A percentile compares a stretch with the other conserved stretches of the same genome.
Conservation (phyloP, 2,113 vertebrate species). For the Ploceus nigricollis region DNA sequence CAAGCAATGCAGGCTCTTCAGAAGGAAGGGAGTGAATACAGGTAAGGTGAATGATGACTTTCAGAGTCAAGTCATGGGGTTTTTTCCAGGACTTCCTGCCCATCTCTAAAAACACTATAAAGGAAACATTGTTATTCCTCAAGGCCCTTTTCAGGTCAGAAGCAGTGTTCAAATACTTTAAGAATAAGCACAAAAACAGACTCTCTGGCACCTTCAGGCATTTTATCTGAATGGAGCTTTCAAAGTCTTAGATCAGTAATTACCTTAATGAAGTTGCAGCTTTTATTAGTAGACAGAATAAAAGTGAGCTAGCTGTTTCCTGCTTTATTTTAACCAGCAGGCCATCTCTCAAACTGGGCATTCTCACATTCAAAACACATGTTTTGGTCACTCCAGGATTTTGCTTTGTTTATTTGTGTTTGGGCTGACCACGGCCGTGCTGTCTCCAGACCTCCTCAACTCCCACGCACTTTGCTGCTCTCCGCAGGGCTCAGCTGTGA, state of each 20-base stretch:
- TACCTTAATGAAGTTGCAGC: not conserved
- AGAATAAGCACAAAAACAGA: not conserved
- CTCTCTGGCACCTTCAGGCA: not conserved
- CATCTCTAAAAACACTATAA: not conserved
- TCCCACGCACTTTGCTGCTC: not conserved
- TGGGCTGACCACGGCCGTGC: not conserved
- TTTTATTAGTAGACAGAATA: not conserved
- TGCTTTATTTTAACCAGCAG: not conserved
- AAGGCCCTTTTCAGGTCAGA: not conserved
- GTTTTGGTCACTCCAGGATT: not conserved
- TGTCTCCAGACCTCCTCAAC: not conserved
- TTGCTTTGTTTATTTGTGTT: not conserved
- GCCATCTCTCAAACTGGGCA: not conserved
- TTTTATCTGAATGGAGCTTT: not conserved
- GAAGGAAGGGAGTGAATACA: not conserved
- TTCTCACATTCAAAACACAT: not conserved
- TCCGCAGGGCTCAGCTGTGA: not conserved
- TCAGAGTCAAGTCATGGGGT: fast-evolving
- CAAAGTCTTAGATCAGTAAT: not conserved
- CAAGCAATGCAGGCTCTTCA: not conserved
- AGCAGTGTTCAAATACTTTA: not conserved
- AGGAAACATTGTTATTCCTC: not conserved
- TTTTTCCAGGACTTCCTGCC: not conserved
- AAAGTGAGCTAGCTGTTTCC: not conserved
- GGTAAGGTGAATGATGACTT: not conserved